phyloP scores from a whole-genome alignment of 2,888 invertebrate species.

The Drosophila aldrichi region DNA sequence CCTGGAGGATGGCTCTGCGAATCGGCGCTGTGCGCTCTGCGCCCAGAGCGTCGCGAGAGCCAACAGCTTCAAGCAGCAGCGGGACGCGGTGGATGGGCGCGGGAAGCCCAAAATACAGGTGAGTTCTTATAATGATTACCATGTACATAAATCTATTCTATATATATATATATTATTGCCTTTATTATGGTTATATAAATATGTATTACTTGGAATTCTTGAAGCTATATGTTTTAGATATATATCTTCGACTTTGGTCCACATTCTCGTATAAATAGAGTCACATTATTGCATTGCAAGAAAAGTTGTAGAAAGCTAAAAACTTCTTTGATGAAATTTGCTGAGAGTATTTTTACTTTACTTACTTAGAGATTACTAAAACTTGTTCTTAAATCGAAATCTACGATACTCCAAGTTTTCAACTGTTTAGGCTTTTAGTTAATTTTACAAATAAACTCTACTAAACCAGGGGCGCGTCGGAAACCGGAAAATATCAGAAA shows the following conservation, averaged over 20 bases:
- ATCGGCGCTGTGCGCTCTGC: conserved; percentile 46
- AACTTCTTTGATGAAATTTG: neutral
- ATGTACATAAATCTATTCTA: neutral
- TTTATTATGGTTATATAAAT: too few species aligned
- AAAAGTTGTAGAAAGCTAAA: too few species aligned
- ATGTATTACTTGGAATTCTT: too few species aligned
- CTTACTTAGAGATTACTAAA: neutral
- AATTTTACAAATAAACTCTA: too few species aligned
- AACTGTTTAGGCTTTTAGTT: neutral
- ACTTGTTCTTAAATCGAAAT: neutral
- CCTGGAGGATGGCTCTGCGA: conserved; percentile 79
- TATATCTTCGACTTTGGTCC: too few species aligned
- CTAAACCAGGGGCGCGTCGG: too few species aligned
- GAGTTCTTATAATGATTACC: conserved; percentile 7
- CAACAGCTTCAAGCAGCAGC: conserved; percentile 55
- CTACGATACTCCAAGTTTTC: neutral
- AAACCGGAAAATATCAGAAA: too few species aligned
- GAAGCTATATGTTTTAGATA: too few species aligned
- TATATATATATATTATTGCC: neutral
- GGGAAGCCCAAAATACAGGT: conserved; percentile 65
- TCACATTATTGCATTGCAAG: too few species aligned
- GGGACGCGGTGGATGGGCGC: conserved; percentile 62
- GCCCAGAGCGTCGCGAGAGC: conserved; percentile 46
- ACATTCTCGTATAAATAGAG: too few species aligned
- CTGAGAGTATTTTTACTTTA: too few species aligned